A percentile compares a stretch with the other conserved stretches of the same genome.
These are phyloP conservation scores for Tachycineta bicolor DNA, from an alignment of 2,113 vertebrate genomes.

Conservation along the genomic window DNA sequence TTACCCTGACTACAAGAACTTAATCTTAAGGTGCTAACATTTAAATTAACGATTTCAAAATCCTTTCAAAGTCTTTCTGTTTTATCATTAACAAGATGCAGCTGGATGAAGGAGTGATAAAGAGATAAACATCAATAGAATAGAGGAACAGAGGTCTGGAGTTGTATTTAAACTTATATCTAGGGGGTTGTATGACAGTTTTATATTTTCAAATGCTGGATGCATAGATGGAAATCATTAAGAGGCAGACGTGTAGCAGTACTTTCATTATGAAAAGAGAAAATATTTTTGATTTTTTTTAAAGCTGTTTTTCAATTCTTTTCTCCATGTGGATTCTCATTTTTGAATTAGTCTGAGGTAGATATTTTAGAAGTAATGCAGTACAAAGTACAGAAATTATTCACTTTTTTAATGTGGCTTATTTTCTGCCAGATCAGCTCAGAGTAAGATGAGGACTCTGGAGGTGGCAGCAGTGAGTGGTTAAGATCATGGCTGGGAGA, in stretches of 20 bases:
- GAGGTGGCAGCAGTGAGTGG: neutral
- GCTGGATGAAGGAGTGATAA: neutral
- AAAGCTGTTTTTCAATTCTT: neutral
- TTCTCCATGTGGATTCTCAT: neutral
- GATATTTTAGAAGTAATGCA: neutral
- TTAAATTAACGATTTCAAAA: neutral
- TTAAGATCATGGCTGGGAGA: neutral
- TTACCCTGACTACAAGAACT: neutral
- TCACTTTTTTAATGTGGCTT: neutral
- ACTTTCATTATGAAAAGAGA: neutral
- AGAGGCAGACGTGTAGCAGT: neutral
- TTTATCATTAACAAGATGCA: neutral
- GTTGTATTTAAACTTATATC: neutral
- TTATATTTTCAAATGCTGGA: neutral
- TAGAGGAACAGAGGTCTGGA: neutral
- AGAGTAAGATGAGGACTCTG: neutral
- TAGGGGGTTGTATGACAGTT: neutral
- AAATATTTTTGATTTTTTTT: neutral
- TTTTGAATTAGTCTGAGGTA: neutral
- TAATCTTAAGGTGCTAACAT: neutral
- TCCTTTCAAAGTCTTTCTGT: neutral
- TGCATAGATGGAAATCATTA: neutral
- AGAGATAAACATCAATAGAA: neutral
- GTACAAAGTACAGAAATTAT: neutral
- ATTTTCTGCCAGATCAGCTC: neutral